Percentiles rank a stretch among this genome's conserved stretches.
phyloP scores from a whole-genome alignment of 1,140 invertebrate genomes.

The silkworm (Bombyx mori) region ASM3026992v2 NC_085112.1:12121001-12121500 shows the following conservation, averaged over 20 bases:
- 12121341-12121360: not conserved
- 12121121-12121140: constrained; percentile 10
- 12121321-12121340: not conserved
- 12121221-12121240: not conserved
- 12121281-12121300: not conserved
- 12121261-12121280: no score
- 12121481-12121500: no score
- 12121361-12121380: no score
- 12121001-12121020: no score
- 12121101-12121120: constrained; percentile 10
- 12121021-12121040: not conserved
- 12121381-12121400: no score
- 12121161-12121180: not conserved
- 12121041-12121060: constrained; percentile 9
- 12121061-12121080: not conserved
- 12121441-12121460: no score
- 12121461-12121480: no score
- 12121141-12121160: not conserved
- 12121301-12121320: not conserved
- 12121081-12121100: constrained; percentile 3
- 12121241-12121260: not conserved
- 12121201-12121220: not conserved
- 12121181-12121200: not conserved
- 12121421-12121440: no score
- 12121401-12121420: no score